A percentile compares a stretch with the other conserved stretches of the same genome.
Conservation (phyloP, 2,113 vertebrate species). For the Cheilinus undulatus region DNA sequence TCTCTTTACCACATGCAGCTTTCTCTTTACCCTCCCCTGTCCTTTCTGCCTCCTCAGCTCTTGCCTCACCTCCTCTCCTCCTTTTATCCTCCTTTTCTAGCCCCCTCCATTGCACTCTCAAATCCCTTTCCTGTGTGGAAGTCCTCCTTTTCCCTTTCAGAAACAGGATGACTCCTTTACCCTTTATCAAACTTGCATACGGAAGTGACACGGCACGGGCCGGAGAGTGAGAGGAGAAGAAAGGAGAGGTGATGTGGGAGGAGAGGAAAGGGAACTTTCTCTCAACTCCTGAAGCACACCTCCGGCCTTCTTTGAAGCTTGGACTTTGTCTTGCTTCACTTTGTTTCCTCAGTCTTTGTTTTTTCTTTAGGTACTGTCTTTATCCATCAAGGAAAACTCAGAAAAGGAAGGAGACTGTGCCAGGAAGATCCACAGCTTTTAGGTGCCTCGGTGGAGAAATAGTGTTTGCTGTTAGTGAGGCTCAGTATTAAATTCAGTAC, state of each 20-base stretch:
- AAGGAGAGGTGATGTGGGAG: slow-evolving; percentile 41
- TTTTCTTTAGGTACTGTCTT: slow-evolving; percentile 26
- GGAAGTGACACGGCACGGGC: slow-evolving; percentile 31
- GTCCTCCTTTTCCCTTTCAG: slow-evolving; percentile 14
- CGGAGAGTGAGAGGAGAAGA: slow-evolving; percentile 36
- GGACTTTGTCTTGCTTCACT: slow-evolving; percentile 24
- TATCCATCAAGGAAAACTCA: slow-evolving; percentile 40
- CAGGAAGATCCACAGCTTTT: slow-evolving; percentile 5
- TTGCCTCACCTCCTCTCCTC: slow-evolving; percentile 37
- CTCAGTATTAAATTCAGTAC: slow-evolving; percentile 29
- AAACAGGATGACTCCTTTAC: slow-evolving; percentile 53
- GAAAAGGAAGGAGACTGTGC: slow-evolving; percentile 30
- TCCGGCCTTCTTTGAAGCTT: slow-evolving; percentile 65
- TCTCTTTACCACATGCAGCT: not conserved
- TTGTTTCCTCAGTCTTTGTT: slow-evolving; percentile 38
- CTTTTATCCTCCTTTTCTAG: slow-evolving; percentile 44
- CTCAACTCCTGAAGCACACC: slow-evolving; percentile 55
- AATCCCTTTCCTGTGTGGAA: slow-evolving; percentile 34
- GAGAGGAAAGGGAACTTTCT: slow-evolving; percentile 47
- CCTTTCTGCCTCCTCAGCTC: slow-evolving; percentile 42
- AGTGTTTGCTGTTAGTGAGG: not conserved
- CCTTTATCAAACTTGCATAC: slow-evolving; percentile 62
- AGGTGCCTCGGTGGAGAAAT: slow-evolving; percentile 21
- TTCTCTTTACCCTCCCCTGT: slow-evolving; percentile 34
- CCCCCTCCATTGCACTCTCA: not conserved